Conservation (phyloP, 2,888 invertebrate species). For the Campaea margaritaria region DNA sequence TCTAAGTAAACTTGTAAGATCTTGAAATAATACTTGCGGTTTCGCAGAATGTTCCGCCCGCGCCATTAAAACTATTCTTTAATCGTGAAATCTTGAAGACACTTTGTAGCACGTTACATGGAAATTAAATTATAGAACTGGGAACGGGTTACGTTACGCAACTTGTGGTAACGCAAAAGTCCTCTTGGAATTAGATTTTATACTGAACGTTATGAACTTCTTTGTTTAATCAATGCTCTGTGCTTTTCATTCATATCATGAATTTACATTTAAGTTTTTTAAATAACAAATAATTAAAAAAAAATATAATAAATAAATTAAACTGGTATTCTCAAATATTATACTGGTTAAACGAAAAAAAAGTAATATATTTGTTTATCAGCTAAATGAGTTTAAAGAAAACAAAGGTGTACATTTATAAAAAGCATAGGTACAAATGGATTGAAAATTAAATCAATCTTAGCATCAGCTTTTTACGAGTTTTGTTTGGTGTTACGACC, state of each 20-base stretch:
- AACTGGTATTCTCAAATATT: no score
- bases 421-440: no score
- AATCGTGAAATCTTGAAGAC: constrained; percentile 31
- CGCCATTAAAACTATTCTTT: constrained; percentile 30
- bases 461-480: constrained; percentile 19
- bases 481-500: constrained; percentile 29
- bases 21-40: constrained; percentile 41
- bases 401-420: no score
- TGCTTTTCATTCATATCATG: no score
- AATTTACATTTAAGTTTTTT: no score
- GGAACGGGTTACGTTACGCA: no score
- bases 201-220: not conserved
- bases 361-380: no score
- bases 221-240: not conserved
- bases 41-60: constrained; percentile 48
- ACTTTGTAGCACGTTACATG: constrained; percentile 6
- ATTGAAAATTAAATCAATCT: constrained; percentile 9
- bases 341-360: no score
- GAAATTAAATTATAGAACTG: constrained; percentile 6
- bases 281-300: no score
- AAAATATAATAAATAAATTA: no score
- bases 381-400: no score
- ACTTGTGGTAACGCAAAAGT: no score
- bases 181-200: not conserved
- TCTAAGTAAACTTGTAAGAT: constrained; percentile 53